Conservation (phyloP, 2,888 invertebrate species). For the Bembecia ichneumoniformis region DNA sequence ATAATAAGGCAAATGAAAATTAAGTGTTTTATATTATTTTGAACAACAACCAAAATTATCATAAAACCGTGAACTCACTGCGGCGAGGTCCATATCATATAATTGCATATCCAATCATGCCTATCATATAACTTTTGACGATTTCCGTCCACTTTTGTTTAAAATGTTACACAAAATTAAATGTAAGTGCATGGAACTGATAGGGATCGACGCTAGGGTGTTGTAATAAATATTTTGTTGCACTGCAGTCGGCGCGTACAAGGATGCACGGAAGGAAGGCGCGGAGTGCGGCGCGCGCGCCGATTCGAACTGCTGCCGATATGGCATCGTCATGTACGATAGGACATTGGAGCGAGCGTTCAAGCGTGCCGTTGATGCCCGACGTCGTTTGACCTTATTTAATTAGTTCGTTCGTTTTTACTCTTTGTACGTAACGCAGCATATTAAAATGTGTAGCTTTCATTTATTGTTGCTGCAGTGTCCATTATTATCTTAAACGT, state of each 20-base stretch:
- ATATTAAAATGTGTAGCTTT: constrained; percentile 63
- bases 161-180: too few species aligned
- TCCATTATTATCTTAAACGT: too few species aligned
- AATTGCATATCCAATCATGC: not conserved
- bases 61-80: not conserved
- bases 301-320: constrained; percentile 1
- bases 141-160: not conserved
- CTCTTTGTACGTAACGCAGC: constrained; percentile 60
- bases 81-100: not conserved
- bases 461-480: constrained; percentile 43
- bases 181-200: too few species aligned
- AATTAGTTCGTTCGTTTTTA: constrained; percentile 70
- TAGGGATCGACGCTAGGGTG: too few species aligned
- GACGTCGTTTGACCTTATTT: constrained; percentile 63
- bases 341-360: constrained; percentile 9
- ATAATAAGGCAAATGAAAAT: too few species aligned
- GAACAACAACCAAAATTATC: not conserved
- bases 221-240: not conserved
- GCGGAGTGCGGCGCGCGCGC: constrained; percentile 16
- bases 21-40: too few species aligned
- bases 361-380: constrained; percentile 23
- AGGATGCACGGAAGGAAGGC: constrained; percentile 30
- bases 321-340: not conserved
- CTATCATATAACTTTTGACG: not conserved
- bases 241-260: constrained; percentile 6